These are phyloP conservation scores for Phenacoccus solenopsis DNA, from an alignment of 1,140 invertebrate genomes.

Conservation along the genomic window DNA sequence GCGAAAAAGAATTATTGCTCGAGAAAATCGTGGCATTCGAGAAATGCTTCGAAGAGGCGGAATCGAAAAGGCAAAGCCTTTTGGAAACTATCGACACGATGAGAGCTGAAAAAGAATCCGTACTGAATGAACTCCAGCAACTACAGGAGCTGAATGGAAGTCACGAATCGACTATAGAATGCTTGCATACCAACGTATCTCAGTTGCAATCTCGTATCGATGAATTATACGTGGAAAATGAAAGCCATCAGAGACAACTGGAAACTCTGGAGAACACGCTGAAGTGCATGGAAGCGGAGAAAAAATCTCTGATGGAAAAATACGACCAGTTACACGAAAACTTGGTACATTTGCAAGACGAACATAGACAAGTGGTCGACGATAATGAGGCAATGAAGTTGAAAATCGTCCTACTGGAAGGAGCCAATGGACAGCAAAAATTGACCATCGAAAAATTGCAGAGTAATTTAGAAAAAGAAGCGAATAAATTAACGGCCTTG, in stretches of 20 bases:
- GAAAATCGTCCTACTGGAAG: background rate
- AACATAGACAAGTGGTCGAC: background rate
- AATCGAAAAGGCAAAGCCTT: background rate
- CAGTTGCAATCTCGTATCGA: background rate
- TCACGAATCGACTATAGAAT: background rate
- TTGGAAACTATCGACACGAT: background rate
- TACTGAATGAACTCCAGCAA: background rate
- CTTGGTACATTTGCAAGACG: background rate
- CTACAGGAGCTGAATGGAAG: background rate
- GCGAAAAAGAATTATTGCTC: background rate
- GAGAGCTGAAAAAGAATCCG: background rate
- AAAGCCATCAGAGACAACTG: background rate
- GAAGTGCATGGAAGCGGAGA: background rate
- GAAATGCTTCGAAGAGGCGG: background rate
- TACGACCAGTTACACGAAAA: background rate
- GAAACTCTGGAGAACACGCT: background rate
- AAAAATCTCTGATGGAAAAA: background rate
- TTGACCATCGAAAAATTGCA: background rate
- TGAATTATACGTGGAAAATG: background rate
- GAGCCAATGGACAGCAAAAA: background rate
- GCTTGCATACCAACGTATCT: background rate
- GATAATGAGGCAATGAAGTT: background rate
- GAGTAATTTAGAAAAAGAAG: background rate
- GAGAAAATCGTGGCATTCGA: background rate
- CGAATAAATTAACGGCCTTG: background rate